phyloP scores from a whole-genome alignment of 2,113 vertebrate species.

The Glareola pratincola region DNA sequence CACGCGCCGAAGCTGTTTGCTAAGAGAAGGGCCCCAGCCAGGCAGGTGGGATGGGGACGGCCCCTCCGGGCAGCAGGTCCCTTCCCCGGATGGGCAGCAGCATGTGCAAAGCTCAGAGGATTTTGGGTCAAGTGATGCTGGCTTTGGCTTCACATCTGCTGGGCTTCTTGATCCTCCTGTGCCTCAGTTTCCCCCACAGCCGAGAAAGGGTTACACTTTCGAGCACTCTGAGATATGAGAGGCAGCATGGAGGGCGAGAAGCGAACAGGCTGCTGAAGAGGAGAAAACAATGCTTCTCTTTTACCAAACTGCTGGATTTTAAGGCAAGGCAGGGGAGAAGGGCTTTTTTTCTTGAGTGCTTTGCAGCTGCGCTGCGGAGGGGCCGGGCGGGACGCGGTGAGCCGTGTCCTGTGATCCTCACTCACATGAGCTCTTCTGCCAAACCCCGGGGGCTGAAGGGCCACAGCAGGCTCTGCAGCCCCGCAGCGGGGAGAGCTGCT shows the following conservation, averaged over 20 bases:
- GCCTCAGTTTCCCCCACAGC: neutral
- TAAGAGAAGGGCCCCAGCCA: neutral
- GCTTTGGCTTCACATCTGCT: neutral
- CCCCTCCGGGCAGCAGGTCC: neutral
- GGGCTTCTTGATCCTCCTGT: rapidly evolving
- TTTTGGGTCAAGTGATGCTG: neutral
- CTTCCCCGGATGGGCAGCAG: neutral
- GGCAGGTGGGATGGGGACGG: neutral
- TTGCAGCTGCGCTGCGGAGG: neutral
- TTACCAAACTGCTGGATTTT: neutral
- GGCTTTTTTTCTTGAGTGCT: neutral
- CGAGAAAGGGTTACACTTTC: neutral
- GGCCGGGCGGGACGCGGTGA: neutral
- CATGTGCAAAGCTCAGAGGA: neutral
- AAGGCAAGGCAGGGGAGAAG: neutral
- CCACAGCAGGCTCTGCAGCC: neutral
- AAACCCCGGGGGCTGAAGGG: neutral
- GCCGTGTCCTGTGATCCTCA: neutral
- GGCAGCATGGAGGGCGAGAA: neutral
- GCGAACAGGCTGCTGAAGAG: neutral
- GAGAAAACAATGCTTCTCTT: neutral
- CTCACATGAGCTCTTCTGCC: slow-evolving; percentile 1
- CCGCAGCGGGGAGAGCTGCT: neutral
- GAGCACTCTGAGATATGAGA: neutral
- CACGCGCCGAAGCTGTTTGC: rapidly evolving